Conservation (phyloP, 2,888 invertebrate genomes). For the Stramonita haemastoma region DNA sequence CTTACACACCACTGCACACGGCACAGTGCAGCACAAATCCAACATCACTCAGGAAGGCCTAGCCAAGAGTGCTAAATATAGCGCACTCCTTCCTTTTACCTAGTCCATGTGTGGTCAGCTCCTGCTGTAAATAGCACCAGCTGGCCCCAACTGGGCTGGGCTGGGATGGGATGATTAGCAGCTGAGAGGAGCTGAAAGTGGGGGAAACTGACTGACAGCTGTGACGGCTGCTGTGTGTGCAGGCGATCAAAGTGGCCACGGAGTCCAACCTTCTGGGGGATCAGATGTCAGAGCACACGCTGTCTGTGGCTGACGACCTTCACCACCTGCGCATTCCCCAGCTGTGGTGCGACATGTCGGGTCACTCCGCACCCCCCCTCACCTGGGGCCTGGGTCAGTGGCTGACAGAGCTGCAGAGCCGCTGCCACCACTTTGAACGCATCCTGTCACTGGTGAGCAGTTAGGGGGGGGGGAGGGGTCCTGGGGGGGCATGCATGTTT, state of each 20-base stretch:
- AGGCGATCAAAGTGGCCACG: conserved; percentile 73
- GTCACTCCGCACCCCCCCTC: conserved; percentile 72
- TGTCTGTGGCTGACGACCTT: conserved; percentile 74
- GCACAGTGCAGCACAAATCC: too few species aligned
- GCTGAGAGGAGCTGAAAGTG: too few species aligned
- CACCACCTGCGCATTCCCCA: conserved; percentile 74
- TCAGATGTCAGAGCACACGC: conserved; percentile 65
- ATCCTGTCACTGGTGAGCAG: conserved; percentile 65
- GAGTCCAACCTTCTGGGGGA: conserved; percentile 73
- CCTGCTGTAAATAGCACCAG: too few species aligned
- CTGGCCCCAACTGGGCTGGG: too few species aligned
- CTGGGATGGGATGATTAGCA: too few species aligned
- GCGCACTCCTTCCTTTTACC: too few species aligned
- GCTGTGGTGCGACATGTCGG: conserved; percentile 73
- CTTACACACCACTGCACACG: background rate
- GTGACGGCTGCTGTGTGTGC: conserved; percentile 34
- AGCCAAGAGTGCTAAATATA: too few species aligned
- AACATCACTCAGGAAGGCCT: too few species aligned
- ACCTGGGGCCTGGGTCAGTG: conserved; percentile 72
- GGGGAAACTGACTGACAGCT: too few species aligned
- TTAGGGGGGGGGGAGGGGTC: background rate
- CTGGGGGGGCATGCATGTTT: background rate
- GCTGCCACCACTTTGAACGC: conserved; percentile 76
- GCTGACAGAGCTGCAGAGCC: conserved; percentile 71
- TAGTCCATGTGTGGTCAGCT: too few species aligned